A percentile compares a stretch with the other conserved stretches of the same genome.
Evolutionary conservation across 1,140 invertebrate species (phyloP).

Genomic region (Drosophila nigrodunni): DNA sequence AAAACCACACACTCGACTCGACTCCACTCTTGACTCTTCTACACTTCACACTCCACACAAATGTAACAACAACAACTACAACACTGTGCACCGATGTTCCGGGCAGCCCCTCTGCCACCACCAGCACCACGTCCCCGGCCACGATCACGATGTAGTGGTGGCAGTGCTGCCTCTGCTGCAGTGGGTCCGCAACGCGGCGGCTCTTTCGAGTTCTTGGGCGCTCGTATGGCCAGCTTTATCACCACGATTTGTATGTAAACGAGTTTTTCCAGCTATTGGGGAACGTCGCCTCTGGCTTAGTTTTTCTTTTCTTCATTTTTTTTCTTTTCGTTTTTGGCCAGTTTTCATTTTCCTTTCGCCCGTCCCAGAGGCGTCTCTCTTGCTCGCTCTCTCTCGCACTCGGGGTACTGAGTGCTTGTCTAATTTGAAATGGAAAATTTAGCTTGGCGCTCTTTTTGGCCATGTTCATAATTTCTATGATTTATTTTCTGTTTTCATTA

Average conservation of each 20-base stretch:
- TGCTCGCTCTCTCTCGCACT: neutral
- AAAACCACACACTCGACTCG: constrained; percentile 23
- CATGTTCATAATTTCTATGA: constrained; percentile 74
- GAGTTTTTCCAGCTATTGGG: constrained; percentile 77
- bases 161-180: neutral
- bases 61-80: constrained; percentile 39
- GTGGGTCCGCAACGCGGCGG: constrained; percentile 62
- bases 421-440: constrained; percentile 73
- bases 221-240: constrained; percentile 84
- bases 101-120: constrained; percentile 38
- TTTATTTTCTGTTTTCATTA: constrained; percentile 71
- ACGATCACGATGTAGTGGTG: constrained; percentile 31
- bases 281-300: constrained; percentile 13
- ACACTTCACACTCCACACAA: constrained; percentile 13
- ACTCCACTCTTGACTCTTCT: constrained; percentile 20
- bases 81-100: constrained; percentile 46
- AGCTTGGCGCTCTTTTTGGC: constrained; percentile 36
- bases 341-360: constrained; percentile 77
- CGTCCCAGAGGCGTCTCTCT: constrained; percentile 44
- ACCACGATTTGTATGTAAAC: constrained; percentile 84
- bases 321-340: constrained; percentile 57
- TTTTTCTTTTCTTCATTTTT: constrained; percentile 32
- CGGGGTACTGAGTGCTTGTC: neutral
- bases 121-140: constrained; percentile 61
- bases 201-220: constrained; percentile 84